Evolutionary conservation across 2,888 invertebrate genomes (phyloP).

Genomic region (Aphidoletes aphidimyza): DNA sequence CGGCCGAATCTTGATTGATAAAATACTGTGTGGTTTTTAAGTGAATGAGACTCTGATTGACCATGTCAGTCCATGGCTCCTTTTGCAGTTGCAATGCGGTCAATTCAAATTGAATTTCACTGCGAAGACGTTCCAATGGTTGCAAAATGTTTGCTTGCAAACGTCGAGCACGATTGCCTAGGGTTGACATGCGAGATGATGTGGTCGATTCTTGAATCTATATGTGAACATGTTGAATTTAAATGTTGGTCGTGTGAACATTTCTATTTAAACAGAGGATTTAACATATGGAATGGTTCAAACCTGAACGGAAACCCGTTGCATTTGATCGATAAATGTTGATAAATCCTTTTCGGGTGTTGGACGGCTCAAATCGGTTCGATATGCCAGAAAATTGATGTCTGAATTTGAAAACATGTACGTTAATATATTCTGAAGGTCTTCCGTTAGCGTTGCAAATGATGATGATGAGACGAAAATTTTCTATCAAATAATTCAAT

Average conservation of each 20-base stretch:
- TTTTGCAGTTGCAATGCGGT: constrained; percentile 80
- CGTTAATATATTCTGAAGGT: constrained; percentile 65
- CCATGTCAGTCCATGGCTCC: constrained; percentile 76
- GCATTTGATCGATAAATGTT: constrained; percentile 67
- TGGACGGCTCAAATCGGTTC: constrained; percentile 64
- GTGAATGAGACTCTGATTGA: constrained; percentile 79
- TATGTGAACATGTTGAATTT: neutral
- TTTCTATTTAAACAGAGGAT: constrained; percentile 66
- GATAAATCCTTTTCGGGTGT: constrained; percentile 67
- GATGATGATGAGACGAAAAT: constrained; percentile 64
- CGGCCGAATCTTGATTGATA: constrained; percentile 77
- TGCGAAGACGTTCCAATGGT: constrained; percentile 76
- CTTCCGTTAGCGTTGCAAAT: constrained; percentile 64
- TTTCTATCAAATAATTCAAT: constrained; percentile 32
- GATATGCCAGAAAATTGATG: constrained; percentile 65
- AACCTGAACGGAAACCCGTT: constrained; percentile 66
- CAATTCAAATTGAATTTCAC: constrained; percentile 79
- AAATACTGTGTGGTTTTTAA: constrained; percentile 82
- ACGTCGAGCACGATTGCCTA: constrained; percentile 74
- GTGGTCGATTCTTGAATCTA: constrained; percentile 75
- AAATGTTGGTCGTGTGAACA: neutral
- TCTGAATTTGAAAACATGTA: constrained; percentile 65
- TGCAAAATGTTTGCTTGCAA: constrained; percentile 74
- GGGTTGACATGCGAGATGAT: constrained; percentile 77
- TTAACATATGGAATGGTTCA: constrained; percentile 72